phyloP scores from a whole-genome alignment of 2,888 invertebrate genomes.

The Cepaea hortensis region DNA sequence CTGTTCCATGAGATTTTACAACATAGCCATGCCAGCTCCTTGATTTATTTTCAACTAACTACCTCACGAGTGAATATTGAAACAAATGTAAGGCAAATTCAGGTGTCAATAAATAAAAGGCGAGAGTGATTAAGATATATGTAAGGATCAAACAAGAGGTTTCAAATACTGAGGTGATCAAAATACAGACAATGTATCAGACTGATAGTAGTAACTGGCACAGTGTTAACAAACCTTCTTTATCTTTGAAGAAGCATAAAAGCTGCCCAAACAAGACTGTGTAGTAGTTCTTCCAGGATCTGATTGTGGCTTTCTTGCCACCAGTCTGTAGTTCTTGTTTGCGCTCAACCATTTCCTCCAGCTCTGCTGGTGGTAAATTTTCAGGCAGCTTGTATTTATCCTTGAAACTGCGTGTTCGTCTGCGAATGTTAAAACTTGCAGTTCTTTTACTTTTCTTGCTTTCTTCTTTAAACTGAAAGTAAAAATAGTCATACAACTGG shows the following conservation, averaged over 20 bases:
- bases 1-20: too few species aligned
- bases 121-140: too few species aligned
- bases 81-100: too few species aligned
- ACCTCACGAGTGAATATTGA: too few species aligned
- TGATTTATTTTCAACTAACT: too few species aligned
- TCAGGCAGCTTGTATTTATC: constrained; percentile 72
- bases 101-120: too few species aligned
- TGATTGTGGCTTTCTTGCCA: constrained; percentile 93
- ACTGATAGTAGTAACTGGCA: not conserved
- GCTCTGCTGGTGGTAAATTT: constrained; percentile 89
- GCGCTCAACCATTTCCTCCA: constrained; percentile 92
- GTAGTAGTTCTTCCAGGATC: constrained; percentile 96
- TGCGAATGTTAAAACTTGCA: constrained; percentile 94
- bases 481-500: not conserved
- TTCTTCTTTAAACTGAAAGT: constrained; percentile 46
- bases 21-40: too few species aligned
- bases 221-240: constrained; percentile 78
- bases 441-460: constrained; percentile 84
- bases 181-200: too few species aligned
- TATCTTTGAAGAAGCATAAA: constrained; percentile 97
- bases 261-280: constrained; percentile 97
- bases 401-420: constrained; percentile 89
- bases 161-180: too few species aligned
- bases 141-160: too few species aligned
- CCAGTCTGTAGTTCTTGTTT: constrained; percentile 96